Evolutionary conservation across 2,113 vertebrate genomes (phyloP).

Genomic region (Galemys pyrenaicus): DNA sequence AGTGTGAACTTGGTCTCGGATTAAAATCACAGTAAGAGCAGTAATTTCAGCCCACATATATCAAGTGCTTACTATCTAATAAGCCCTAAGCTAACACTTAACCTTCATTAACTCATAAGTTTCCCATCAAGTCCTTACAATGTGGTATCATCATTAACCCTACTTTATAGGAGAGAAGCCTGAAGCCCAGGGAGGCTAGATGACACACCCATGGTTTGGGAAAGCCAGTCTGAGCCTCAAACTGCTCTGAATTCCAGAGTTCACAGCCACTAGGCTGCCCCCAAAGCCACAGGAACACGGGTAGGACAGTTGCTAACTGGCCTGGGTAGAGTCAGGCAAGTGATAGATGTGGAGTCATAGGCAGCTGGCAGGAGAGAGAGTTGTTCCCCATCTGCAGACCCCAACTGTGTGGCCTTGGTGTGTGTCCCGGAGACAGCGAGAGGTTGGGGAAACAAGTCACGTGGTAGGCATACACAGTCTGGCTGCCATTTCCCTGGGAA

Average conservation of each 20-base stretch:
- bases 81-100: background rate
- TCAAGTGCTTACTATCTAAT: background rate
- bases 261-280: background rate
- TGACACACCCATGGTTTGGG: too few species aligned
- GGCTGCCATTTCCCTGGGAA: background rate
- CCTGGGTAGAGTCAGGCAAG: background rate
- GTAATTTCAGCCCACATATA: background rate
- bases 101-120: background rate
- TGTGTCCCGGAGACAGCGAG: background rate
- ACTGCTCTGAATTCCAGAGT: background rate
- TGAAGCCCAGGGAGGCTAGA: background rate
- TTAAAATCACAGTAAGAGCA: slow-evolving; percentile 1
- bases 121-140: background rate
- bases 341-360: fast-evolving
- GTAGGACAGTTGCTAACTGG: background rate
- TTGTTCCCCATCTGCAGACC: background rate
- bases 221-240: background rate
- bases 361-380: background rate
- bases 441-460: background rate
- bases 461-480: background rate
- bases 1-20: background rate
- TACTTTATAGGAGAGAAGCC: background rate
- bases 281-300: background rate
- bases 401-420: background rate
- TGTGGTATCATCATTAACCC: background rate